Evolutionary conservation across 2,113 vertebrate genomes (phyloP).

Genomic region (Pyrgilauda ruficollis): DNA sequence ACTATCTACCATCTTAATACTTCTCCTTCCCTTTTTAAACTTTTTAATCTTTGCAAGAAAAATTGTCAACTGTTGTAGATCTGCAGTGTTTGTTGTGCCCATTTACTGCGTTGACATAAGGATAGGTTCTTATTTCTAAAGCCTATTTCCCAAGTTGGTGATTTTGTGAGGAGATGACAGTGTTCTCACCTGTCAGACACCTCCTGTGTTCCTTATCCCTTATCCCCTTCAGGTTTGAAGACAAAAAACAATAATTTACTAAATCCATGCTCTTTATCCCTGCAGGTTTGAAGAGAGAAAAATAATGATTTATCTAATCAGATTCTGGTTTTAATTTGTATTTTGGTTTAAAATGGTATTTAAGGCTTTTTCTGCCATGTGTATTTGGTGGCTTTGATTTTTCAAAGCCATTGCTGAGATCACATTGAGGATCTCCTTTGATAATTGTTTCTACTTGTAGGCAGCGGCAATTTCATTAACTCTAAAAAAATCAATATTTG

Average conservation of each 20-base stretch:
- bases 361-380: neutral
- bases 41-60: slow-evolving; percentile 1
- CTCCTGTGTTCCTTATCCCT: neutral
- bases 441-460: neutral
- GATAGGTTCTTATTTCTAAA: neutral
- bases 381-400: neutral
- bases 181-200: neutral
- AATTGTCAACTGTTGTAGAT: neutral
- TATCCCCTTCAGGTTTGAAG: neutral
- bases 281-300: neutral
- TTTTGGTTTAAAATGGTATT: neutral
- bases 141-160: neutral
- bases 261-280: neutral
- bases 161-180: neutral
- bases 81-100: neutral
- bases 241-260: neutral
- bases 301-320: neutral
- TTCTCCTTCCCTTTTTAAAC: neutral
- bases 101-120: neutral
- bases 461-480: neutral
- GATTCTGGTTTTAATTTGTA: neutral
- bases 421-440: neutral
- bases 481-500: neutral
- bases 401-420: neutral
- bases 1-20: slow-evolving; percentile 15